These are phyloP conservation scores for Vicugna pacos DNA, from an alignment of 2,113 vertebrate species.

Conservation along the genomic window DNA sequence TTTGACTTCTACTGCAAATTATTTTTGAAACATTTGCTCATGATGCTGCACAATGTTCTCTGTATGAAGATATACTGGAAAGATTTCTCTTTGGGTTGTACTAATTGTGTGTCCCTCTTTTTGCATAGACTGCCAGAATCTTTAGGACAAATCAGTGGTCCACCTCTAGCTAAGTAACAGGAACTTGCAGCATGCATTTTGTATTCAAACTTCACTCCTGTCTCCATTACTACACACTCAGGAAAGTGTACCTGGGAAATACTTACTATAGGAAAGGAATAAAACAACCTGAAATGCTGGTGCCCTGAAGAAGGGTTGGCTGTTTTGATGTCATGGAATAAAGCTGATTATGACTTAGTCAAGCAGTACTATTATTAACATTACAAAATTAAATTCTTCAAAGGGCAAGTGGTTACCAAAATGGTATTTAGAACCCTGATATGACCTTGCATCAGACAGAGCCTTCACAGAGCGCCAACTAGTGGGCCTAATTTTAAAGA, in stretches of 20 bases:
- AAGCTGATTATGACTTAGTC: not conserved
- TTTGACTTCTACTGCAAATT: conserved; percentile 8
- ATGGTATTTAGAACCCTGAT: not conserved
- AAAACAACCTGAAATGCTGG: not conserved
- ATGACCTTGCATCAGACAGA: not conserved
- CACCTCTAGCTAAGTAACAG: not conserved
- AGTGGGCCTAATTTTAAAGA: not conserved
- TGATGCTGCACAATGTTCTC: not conserved
- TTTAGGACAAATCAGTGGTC: not conserved
- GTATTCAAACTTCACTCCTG: not conserved
- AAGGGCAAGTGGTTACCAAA: not conserved
- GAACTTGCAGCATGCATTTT: not conserved
- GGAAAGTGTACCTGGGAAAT: not conserved
- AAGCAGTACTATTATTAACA: not conserved
- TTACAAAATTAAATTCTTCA: not conserved
- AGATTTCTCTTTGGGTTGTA: not conserved
- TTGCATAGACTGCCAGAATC: not conserved
- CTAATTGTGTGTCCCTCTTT: not conserved
- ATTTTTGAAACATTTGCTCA: conserved; percentile 12
- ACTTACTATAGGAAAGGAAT: not conserved
- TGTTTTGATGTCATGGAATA: not conserved
- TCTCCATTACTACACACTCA: not conserved
- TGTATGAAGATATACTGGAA: not conserved
- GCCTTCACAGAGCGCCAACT: not conserved
- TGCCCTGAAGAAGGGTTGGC: not conserved